These are phyloP conservation scores for Ceratitis capitata DNA, from an alignment of 1,140 invertebrate genomes.

Conservation along the genomic window DNA sequence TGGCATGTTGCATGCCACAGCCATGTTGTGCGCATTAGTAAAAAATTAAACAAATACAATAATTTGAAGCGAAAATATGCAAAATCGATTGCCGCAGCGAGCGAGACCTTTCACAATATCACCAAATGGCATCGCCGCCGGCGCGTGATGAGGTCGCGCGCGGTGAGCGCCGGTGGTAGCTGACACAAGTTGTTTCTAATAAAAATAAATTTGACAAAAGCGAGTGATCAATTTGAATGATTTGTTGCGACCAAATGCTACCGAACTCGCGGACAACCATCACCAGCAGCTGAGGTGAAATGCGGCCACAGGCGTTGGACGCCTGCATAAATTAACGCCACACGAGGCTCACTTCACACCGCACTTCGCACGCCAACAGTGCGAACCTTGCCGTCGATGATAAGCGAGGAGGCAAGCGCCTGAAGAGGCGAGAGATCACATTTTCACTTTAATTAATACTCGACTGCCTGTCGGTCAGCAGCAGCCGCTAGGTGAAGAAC, in stretches of 20 bases:
- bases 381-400: not conserved
- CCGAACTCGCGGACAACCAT: not conserved
- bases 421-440: slow-evolving; percentile 1
- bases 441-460: slow-evolving; percentile 34
- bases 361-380: slow-evolving; percentile 14
- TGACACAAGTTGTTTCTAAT: not conserved
- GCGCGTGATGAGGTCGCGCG: not conserved
- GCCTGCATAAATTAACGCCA: slow-evolving; percentile 15
- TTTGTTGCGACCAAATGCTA: slow-evolving; percentile 31
- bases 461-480: not conserved
- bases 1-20: slow-evolving; percentile 34
- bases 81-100: not conserved
- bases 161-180: not conserved
- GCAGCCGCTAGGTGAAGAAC: not conserved
- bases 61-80: slow-evolving; percentile 35
- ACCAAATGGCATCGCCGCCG: not conserved
- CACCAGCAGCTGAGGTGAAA: not conserved
- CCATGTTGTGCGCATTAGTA: slow-evolving; percentile 32
- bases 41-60: slow-evolving; percentile 34
- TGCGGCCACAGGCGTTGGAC: not conserved
- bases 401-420: not conserved
- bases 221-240: slow-evolving; percentile 28
- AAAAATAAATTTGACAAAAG: slow-evolving; percentile 34
- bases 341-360: not conserved
- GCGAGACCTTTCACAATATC: slow-evolving; percentile 36